Evolutionary conservation across 1,140 invertebrate genomes (phyloP).

Genomic region (Druon quercuslanigerum): DNA sequence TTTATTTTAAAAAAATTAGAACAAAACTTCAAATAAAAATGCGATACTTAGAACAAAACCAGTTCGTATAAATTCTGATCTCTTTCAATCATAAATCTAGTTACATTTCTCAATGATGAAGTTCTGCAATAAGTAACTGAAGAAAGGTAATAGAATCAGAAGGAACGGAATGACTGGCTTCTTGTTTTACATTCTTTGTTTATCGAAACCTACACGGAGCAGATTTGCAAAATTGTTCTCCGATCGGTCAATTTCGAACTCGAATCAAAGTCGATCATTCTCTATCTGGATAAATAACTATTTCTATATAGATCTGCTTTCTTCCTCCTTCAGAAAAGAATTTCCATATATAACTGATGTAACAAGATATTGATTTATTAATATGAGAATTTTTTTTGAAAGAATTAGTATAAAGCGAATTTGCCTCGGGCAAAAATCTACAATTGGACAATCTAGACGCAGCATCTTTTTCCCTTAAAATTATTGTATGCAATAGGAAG

Average conservation of each 20-base stretch:
- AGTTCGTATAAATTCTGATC: no score
- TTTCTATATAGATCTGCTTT: background rate
- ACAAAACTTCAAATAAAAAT: no score
- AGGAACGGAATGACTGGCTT: constrained; percentile 8
- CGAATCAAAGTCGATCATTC: constrained; percentile 10
- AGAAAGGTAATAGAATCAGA: background rate
- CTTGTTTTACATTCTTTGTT: constrained; percentile 15
- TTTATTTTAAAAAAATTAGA: no score
- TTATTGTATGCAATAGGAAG: no score
- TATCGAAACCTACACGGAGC: background rate
- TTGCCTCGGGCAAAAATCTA: background rate
- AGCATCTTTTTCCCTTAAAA: no score
- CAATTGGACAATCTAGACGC: background rate
- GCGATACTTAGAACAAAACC: no score
- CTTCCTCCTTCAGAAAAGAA: background rate
- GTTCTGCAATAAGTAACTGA: background rate
- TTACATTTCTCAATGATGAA: background rate
- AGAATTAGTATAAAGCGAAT: background rate
- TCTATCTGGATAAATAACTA: background rate
- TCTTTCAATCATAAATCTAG: background rate
- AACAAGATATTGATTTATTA: background rate
- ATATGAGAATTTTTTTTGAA: background rate
- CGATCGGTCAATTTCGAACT: constrained; percentile 11
- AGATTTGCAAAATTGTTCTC: background rate
- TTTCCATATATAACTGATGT: background rate